Evolutionary conservation across 1,140 invertebrate species (phyloP), one percentile per base, ranked within the genome.

Genomic region (Heterodera carotae): DNA sequence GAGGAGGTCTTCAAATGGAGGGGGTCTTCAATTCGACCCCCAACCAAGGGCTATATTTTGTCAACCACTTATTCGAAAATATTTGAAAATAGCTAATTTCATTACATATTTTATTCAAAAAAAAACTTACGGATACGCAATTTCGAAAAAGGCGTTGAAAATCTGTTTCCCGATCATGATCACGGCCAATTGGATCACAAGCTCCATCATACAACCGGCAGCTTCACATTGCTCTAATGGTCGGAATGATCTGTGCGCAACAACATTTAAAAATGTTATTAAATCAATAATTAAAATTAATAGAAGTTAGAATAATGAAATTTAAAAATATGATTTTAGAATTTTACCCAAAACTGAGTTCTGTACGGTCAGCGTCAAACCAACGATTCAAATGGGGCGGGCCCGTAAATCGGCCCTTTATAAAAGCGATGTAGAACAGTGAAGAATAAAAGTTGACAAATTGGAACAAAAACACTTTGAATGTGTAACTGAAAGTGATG

Each of bases 381-480:
- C 67, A n/a, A 56, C 48, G 22, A 25, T 39, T 69, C 70, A 39
- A 18, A n/a, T 72, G 72, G 34, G 66, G 75, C 64, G 83, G 70
- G 75, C 75, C 81, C 72, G 72, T 66, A 78, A 71, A 82, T 76
- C 75, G 77, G 72, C 82, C 80, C 56, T 84, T 87, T 33, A 86
- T 93, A 89, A 98, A 98, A 0, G 95, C 96, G 84, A 99, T 96
- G 86, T 99, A 99, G 90, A 98, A 96, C 87, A 98, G 96, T 1
- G 95, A 96, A 29, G 95, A 94, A 89, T 98, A 98, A 88, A 97
- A 98, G 89, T 99, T 99, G 43, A 98, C 93, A 90, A 98, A 98
- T 90, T 98, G 95, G 53, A 99, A 91, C 10, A 98, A 88, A 88
- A 98, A 98, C 83, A 98, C 96, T 90, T 98, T 98, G 15, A 98